phyloP scores from a whole-genome alignment of 2,797 vertebrate species.

The Eupleurogrammus muticus region DNA sequence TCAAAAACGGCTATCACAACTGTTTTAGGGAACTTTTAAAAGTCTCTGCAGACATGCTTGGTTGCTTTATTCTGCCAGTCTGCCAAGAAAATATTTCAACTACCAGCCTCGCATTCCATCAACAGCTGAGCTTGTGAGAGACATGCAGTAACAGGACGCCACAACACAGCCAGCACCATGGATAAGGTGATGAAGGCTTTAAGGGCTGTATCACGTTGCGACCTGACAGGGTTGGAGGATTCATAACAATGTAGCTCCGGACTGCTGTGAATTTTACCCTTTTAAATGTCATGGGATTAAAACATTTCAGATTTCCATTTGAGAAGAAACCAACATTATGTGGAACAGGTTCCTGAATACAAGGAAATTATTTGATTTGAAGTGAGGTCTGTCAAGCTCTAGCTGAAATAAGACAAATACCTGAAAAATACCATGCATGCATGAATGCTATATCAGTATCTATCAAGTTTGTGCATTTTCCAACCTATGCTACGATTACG shows the following conservation, averaged over 20 bases:
- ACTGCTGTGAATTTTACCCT: slow-evolving; percentile 35
- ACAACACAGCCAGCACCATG: slow-evolving; percentile 36
- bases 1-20: neutral
- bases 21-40: neutral
- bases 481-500: too few relatives aligned
- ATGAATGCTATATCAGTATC: neutral
- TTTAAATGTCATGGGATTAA: slow-evolving; percentile 45
- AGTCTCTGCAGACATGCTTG: slow-evolving; percentile 1
- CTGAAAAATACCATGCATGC: neutral
- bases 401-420: neutral
- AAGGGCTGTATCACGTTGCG: slow-evolving; percentile 62
- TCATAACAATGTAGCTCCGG: slow-evolving; percentile 36
- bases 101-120: slow-evolving; percentile 68
- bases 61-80: slow-evolving; percentile 28
- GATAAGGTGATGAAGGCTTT: slow-evolving; percentile 47
- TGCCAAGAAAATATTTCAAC: slow-evolving; percentile 46
- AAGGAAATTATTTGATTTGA: neutral
- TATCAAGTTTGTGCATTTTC: neutral
- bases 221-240: slow-evolving; percentile 54
- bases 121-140: slow-evolving; percentile 75
- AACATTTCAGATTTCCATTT: slow-evolving; percentile 13
- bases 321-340: slow-evolving; percentile 9
- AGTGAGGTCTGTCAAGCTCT: neutral
- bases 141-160: slow-evolving; percentile 71
- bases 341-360: slow-evolving; percentile 11